phyloP scores from a whole-genome alignment of 2,888 invertebrate genomes.

The Drosophila neonasuta region DNA sequence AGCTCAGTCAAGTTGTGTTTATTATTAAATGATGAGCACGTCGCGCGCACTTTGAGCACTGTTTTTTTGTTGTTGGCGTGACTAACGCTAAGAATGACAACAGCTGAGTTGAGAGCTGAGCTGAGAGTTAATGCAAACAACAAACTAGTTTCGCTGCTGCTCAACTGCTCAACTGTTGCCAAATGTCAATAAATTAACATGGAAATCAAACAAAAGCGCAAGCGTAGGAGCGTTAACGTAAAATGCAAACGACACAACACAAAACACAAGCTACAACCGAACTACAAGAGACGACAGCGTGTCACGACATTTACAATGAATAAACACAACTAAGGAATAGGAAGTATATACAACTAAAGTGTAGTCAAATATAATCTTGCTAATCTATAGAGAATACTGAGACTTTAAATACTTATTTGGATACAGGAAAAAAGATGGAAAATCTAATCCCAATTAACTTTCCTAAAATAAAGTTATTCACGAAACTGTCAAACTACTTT shows the following conservation, averaged over 20 bases:
- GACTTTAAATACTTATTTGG: too few relatives aligned
- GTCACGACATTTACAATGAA: neutral
- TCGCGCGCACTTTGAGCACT: conserved; percentile 20
- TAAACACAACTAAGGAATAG: neutral
- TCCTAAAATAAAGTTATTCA: too few relatives aligned
- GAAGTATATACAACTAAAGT: neutral
- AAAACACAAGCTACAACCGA: conserved; percentile 25
- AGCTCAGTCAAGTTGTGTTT: conserved; percentile 33
- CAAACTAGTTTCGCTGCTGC: conserved; percentile 59
- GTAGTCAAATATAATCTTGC: too few relatives aligned
- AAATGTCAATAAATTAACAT: conserved; percentile 73
- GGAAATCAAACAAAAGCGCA: conserved; percentile 56
- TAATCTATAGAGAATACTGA: too few relatives aligned
- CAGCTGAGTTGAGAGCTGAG: conserved; percentile 56
- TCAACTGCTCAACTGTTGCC: conserved; percentile 70
- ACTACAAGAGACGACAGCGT: conserved; percentile 24
- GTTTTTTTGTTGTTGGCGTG: conserved; percentile 31
- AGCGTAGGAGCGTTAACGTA: conserved; percentile 62
- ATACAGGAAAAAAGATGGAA: too few relatives aligned
- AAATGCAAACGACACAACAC: conserved; percentile 39
- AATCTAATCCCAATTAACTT: too few relatives aligned
- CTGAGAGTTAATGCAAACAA: conserved; percentile 39
- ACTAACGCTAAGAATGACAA: conserved; percentile 59
- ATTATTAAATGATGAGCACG: conserved; percentile 65
- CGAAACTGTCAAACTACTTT: too few relatives aligned